phyloP scores from a whole-genome alignment of 1,140 invertebrate genomes.

The Bradysia coprophila region DNA sequence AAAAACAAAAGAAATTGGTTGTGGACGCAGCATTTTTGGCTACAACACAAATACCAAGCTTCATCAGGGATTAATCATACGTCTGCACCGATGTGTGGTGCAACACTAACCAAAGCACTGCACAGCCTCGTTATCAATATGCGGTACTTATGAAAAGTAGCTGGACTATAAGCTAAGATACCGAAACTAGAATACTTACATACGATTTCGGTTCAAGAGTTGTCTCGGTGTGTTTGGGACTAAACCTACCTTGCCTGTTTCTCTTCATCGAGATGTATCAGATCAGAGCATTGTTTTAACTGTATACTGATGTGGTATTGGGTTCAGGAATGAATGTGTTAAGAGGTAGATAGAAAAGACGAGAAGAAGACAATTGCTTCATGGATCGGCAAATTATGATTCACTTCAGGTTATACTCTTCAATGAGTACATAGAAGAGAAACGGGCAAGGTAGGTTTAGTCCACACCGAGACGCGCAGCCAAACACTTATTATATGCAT shows the following conservation, averaged over 20 bases:
- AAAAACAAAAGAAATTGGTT: slow-evolving; percentile 73
- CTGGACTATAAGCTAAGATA: slow-evolving; percentile 55
- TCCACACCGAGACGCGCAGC: slow-evolving; percentile 66
- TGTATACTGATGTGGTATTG: no score
- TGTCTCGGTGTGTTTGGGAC: no score
- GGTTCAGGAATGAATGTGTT: no score
- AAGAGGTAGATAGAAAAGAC: no score
- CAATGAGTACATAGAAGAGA: no score
- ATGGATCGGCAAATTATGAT: no score
- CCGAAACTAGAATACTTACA: slow-evolving; percentile 72
- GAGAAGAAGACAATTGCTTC: no score
- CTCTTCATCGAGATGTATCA: no score
- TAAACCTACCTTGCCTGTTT: no score
- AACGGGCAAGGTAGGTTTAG: no score
- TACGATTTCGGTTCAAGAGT: slow-evolving; percentile 69
- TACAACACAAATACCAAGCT: slow-evolving; percentile 80
- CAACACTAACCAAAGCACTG: slow-evolving; percentile 80
- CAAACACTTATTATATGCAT: slow-evolving; percentile 86
- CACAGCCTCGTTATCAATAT: slow-evolving; percentile 93
- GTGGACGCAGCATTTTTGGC: slow-evolving; percentile 91
- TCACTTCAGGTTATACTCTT: no score
- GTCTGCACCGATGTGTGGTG: slow-evolving; percentile 85
- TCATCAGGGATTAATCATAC: slow-evolving; percentile 89
- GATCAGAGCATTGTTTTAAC: no score
- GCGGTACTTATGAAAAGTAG: slow-evolving; percentile 83